Conservation (phyloP, 2,113 vertebrate genomes). For the Cheirogaleus medius region DNA sequence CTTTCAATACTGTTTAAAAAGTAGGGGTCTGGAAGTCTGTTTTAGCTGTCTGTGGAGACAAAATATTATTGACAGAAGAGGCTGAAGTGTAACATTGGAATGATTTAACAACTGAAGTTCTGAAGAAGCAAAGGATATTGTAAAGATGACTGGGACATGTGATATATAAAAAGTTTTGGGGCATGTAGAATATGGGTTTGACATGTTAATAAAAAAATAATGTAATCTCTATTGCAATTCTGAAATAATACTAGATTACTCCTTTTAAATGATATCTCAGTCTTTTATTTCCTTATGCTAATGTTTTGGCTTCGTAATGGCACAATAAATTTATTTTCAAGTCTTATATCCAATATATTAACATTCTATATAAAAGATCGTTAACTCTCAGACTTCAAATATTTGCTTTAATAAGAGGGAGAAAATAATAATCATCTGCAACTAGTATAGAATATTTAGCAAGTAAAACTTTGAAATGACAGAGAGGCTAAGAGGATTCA, state of each 20-base stretch:
- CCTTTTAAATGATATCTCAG: background rate
- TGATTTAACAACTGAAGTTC: background rate
- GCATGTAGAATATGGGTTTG: background rate
- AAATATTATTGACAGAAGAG: background rate
- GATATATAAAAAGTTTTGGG: background rate
- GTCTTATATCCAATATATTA: background rate
- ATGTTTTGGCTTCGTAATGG: conserved; percentile 22
- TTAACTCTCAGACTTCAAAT: background rate
- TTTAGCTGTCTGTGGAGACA: background rate
- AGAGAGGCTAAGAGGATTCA: conserved; percentile 63
- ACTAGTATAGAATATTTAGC: conserved; percentile 73
- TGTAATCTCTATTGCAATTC: background rate
- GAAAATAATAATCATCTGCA: conserved; percentile 11
- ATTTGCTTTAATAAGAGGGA: conserved; percentile 35
- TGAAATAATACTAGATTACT: background rate
- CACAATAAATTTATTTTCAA: background rate
- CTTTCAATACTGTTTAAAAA: conserved; percentile 21
- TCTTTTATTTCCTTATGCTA: background rate
- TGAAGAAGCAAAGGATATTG: background rate
- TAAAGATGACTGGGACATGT: background rate
- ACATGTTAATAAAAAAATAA: background rate
- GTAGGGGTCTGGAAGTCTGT: background rate
- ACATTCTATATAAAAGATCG: conserved; percentile 9
- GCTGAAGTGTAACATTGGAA: background rate
- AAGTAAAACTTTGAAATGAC: conserved; percentile 74